These are phyloP conservation scores for Ptilorrhoa leucosticta DNA, from an alignment of 2,113 vertebrate species.

Conservation along the genomic window DNA sequence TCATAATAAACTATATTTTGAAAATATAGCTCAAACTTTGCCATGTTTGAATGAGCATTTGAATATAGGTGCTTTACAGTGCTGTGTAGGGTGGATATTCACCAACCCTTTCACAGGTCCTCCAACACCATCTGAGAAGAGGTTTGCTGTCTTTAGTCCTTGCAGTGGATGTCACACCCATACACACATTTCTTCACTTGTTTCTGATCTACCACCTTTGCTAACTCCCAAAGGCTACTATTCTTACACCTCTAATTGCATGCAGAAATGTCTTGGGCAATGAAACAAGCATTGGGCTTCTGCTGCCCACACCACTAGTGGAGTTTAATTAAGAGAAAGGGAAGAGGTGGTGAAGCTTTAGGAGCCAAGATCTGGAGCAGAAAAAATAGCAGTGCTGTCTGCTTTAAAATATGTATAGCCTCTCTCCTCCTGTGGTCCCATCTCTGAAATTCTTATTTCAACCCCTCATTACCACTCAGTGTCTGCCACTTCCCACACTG, in stretches of 20 bases:
- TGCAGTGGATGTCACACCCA: not conserved
- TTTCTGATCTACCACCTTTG: not conserved
- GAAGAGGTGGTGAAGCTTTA: not conserved
- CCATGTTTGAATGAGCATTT: not conserved
- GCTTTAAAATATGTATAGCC: not conserved
- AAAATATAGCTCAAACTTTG: not conserved
- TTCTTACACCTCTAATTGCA: not conserved
- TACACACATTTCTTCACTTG: not conserved
- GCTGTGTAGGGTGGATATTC: not conserved
- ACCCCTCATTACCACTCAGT: not conserved
- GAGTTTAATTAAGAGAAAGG: not conserved
- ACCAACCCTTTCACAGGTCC: not conserved
- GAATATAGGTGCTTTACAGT: not conserved
- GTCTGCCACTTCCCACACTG: slow-evolving; percentile 44
- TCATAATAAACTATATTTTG: not conserved
- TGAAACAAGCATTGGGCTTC: not conserved
- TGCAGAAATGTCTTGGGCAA: not conserved
- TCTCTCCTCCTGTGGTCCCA: not conserved
- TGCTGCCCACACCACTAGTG: not conserved
- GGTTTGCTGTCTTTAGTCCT: not conserved
- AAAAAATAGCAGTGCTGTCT: not conserved
- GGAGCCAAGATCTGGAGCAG: not conserved
- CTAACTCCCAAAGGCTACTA: not conserved
- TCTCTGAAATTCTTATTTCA: not conserved
- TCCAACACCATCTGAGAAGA: not conserved